phyloP scores from a whole-genome alignment of 2,888 invertebrate genomes.

The Ernsta delagoae region DNA sequence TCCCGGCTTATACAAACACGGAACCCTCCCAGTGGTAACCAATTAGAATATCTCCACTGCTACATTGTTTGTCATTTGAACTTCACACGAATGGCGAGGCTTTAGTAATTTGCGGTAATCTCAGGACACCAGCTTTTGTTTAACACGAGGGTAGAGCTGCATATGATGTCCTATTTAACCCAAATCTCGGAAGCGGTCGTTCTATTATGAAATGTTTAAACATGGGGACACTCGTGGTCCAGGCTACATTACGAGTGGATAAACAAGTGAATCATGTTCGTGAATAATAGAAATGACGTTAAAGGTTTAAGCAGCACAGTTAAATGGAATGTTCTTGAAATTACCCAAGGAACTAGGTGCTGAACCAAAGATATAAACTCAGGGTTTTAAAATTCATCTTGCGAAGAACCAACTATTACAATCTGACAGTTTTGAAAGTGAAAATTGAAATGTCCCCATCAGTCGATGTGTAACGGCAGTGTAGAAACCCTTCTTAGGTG shows the following conservation, averaged over 20 bases:
- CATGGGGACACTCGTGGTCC: slow-evolving; percentile 4
- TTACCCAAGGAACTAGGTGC: neutral
- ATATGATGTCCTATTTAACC: slow-evolving; percentile 36
- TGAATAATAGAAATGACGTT: neutral
- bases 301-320: neutral
- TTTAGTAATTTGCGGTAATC: slow-evolving; percentile 36
- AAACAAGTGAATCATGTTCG: neutral
- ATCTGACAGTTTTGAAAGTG: neutral
- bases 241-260: slow-evolving; percentile 10
- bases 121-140: slow-evolving; percentile 33
- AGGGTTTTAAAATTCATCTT: neutral
- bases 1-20: slow-evolving; percentile 70
- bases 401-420: neutral
- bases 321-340: neutral
- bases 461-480: slow-evolving; percentile 13
- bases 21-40: slow-evolving; percentile 55
- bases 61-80: slow-evolving; percentile 48
- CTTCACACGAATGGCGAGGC: slow-evolving; percentile 20
- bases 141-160: slow-evolving; percentile 22
- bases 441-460: slow-evolving; percentile 28
- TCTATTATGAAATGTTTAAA: slow-evolving; percentile 26
- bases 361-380: neutral
- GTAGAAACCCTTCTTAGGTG: slow-evolving; percentile 41
- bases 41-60: slow-evolving; percentile 63
- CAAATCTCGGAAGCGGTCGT: slow-evolving; percentile 28